Percentiles rank a stretch among this genome's conserved stretches.
phyloP scores from a whole-genome alignment of 1,140 invertebrate genomes.

The Pristionchus pacificus region DNA sequence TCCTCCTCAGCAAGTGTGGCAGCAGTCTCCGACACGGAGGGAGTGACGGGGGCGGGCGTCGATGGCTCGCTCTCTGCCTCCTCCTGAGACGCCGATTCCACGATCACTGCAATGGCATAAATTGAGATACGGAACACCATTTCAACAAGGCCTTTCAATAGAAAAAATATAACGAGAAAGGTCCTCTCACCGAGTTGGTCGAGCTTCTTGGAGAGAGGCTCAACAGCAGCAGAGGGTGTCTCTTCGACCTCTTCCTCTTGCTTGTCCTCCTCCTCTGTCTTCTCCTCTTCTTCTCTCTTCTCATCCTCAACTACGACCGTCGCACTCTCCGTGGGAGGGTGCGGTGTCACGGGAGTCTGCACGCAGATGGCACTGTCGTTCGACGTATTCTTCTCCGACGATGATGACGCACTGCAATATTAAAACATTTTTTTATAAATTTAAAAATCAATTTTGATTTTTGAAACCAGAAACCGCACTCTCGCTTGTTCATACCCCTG shows the following conservation, averaged over 20 bases:
- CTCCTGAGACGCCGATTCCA: background rate
- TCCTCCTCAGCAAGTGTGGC: background rate
- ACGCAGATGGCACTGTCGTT: background rate
- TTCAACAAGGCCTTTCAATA: too few relatives aligned
- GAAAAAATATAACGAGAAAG: too few relatives aligned
- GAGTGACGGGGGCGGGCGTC: background rate
- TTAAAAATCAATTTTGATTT: too few relatives aligned
- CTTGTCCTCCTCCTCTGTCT: background rate
- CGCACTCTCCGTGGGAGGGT: background rate
- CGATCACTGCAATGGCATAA: too few relatives aligned
- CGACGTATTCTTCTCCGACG: background rate
- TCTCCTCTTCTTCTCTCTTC: background rate
- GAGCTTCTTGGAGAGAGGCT: too few relatives aligned
- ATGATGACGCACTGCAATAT: background rate
- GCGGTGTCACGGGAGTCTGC: background rate
- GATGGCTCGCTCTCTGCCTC: too few relatives aligned
- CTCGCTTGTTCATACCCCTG: too few relatives aligned
- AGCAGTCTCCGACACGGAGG: background rate
- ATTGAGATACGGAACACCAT: too few relatives aligned
- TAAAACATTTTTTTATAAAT: background rate
- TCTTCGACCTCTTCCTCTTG: background rate
- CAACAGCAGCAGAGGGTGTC: background rate
- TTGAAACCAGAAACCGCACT: too few relatives aligned
- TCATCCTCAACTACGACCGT: too few relatives aligned
- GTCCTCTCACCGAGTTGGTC: too few relatives aligned